These are phyloP conservation scores for Lithosia quadra DNA, from an alignment of 2,888 invertebrate genomes.

Conservation along the genomic window DNA sequence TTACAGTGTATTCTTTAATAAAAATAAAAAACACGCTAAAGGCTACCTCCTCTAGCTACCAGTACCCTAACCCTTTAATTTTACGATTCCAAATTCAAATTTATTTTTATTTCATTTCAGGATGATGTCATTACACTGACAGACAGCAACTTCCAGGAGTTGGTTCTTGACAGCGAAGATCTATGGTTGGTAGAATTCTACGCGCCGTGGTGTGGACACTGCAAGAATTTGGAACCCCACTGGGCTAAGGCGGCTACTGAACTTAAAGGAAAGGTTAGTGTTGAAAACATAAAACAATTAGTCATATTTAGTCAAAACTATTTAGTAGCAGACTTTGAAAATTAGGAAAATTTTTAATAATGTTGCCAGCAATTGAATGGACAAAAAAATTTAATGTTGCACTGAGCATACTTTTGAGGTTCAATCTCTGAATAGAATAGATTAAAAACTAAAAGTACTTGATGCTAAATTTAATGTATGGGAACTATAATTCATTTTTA, in stretches of 20 bases:
- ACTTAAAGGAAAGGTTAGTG: constrained; percentile 95
- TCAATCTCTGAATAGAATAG: background rate
- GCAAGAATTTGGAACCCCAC: constrained; percentile 98
- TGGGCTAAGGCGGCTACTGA: constrained; percentile 98
- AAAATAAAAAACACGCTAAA: constrained; percentile 18
- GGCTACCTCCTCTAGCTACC: constrained; percentile 11
- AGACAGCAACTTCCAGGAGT: constrained; percentile 97
- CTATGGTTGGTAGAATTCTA: constrained; percentile 99
- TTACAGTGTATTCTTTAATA: constrained; percentile 4
- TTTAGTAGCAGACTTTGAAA: background rate
- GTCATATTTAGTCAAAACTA: background rate
- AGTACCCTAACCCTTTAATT: constrained; percentile 7
- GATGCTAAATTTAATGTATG: background rate
- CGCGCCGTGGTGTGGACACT: constrained; percentile 99
- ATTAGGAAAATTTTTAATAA: background rate
- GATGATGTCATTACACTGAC: constrained; percentile 95
- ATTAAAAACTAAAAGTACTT: background rate
- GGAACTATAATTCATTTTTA: background rate
- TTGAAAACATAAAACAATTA: background rate
- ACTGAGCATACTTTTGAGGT: background rate
- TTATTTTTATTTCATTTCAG: constrained; percentile 56
- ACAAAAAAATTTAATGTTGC: background rate
- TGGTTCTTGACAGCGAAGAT: constrained; percentile 97
- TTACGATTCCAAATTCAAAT: constrained; percentile 7
- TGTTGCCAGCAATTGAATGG: background rate